Percentiles rank a stretch among this genome's conserved stretches.
Conservation (phyloP, 2,888 invertebrate genomes). For the Apomyelois bistriatella region DNA sequence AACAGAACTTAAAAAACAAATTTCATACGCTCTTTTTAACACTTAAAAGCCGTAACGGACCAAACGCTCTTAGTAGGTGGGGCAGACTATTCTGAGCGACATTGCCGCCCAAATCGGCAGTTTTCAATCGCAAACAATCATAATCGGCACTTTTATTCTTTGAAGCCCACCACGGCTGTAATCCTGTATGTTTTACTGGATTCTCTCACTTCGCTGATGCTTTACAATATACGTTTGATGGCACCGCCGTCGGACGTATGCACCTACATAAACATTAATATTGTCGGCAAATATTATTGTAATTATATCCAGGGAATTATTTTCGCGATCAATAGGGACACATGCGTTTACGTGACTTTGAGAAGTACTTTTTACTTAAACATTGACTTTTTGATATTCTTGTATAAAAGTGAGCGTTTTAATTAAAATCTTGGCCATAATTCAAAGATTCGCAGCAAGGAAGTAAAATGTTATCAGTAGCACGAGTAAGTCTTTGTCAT, state of each 20-base stretch:
- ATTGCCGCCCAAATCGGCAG: slow-evolving; percentile 1
- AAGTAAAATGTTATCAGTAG: no score
- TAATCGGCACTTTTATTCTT: neutral
- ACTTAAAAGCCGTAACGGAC: neutral
- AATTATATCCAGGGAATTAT: neutral
- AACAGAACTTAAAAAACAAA: neutral
- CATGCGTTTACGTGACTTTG: neutral
- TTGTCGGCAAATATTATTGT: slow-evolving; percentile 20
- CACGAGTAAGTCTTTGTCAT: no score
- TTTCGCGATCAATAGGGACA: neutral
- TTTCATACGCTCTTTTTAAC: slow-evolving; percentile 1
- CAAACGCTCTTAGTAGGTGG: neutral
- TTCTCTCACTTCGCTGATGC: neutral
- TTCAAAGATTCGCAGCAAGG: no score
- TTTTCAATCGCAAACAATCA: neutral
- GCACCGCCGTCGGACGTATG: neutral
- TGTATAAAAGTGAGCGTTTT: no score
- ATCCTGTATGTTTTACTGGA: slow-evolving; percentile 3
- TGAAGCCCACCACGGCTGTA: neutral
- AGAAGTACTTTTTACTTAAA: neutral
- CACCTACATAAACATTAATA: slow-evolving; percentile 10
- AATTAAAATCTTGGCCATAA: no score
- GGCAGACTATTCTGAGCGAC: neutral
- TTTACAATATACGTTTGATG: slow-evolving; percentile 14
- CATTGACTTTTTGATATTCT: neutral